These are phyloP conservation scores for Galerucella calmariensis DNA, from an alignment of 2,888 invertebrate species.

Conservation along the genomic window DNA sequence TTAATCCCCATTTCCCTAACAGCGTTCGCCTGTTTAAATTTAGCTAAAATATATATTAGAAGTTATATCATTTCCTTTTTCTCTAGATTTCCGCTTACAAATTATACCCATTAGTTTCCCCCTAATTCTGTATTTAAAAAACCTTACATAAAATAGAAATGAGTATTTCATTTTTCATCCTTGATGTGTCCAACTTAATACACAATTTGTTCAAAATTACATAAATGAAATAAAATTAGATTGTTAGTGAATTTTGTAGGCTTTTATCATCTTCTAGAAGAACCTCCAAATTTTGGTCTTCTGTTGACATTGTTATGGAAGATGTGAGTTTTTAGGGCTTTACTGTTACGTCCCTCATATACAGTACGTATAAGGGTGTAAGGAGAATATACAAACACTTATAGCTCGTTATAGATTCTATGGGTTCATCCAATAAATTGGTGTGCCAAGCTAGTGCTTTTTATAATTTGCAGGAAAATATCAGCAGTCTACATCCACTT, in stretches of 20 bases:
- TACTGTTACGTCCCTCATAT: too few species aligned
- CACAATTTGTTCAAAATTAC: neutral
- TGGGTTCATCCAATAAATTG: too few species aligned
- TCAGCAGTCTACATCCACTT: too few species aligned
- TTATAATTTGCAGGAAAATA: too few species aligned
- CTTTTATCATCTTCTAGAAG: too few species aligned
- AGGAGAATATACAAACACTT: too few species aligned
- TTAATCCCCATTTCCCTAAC: constrained; percentile 2
- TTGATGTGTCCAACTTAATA: neutral
- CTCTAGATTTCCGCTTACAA: constrained; percentile 6
- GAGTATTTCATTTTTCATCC: neutral
- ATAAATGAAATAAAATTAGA: neutral
- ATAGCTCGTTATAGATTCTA: too few species aligned
- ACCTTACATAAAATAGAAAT: neutral
- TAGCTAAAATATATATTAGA: constrained; percentile 10
- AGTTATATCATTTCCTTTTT: neutral
- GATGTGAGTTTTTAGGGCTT: neutral
- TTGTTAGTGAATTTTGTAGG: neutral
- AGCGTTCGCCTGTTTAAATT: constrained; percentile 4
- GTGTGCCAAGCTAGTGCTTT: too few species aligned
- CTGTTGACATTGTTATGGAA: neutral
- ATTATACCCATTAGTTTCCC: constrained; percentile 1
- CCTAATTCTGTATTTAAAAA: neutral
- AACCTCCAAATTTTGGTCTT: too few species aligned
- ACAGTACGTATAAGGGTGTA: too few species aligned